Percentiles rank a stretch among this genome's conserved stretches.
Conservation (phyloP, 2,888 invertebrate species). For the Nomada flava region DNA sequence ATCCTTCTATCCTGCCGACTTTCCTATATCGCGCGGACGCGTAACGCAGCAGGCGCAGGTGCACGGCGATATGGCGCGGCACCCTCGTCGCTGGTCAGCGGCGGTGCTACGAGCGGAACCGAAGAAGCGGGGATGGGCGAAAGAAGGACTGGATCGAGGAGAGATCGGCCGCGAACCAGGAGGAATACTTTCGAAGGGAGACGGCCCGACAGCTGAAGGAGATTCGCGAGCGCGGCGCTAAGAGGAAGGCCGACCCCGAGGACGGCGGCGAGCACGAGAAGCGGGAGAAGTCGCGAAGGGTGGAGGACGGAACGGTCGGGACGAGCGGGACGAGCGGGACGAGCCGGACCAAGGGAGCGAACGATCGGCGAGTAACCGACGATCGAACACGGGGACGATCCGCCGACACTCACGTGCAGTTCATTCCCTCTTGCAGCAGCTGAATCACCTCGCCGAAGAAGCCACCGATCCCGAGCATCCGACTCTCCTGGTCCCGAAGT, state of each 20-base stretch:
- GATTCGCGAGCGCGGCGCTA: constrained; percentile 43
- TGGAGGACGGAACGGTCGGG: not conserved
- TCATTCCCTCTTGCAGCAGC: constrained; percentile 78
- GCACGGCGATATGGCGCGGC: not conserved
- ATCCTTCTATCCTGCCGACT: not conserved
- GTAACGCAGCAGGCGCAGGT: not conserved
- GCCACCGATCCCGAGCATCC: constrained; percentile 75
- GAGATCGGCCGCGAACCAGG: constrained; percentile 76
- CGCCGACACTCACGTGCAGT: constrained; percentile 79
- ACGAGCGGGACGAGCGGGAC: too few relatives aligned
- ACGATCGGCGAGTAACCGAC: not conserved
- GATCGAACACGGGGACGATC: not conserved
- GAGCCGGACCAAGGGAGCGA: not conserved
- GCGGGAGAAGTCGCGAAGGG: not conserved
- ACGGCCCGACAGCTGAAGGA: constrained; percentile 75
- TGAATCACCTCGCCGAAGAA: constrained; percentile 80
- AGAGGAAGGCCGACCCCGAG: not conserved
- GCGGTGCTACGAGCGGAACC: constrained; percentile 71
- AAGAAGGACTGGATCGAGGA: constrained; percentile 80
- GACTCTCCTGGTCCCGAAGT: constrained; percentile 62
- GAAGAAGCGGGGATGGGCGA: constrained; percentile 77
- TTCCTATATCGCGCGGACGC: not conserved
- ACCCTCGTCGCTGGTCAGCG: not conserved
- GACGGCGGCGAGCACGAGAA: too few relatives aligned
- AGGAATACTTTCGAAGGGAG: constrained; percentile 78